phyloP scores from a whole-genome alignment of 2,797 vertebrate species.

The Gallirallus australis region DNA sequence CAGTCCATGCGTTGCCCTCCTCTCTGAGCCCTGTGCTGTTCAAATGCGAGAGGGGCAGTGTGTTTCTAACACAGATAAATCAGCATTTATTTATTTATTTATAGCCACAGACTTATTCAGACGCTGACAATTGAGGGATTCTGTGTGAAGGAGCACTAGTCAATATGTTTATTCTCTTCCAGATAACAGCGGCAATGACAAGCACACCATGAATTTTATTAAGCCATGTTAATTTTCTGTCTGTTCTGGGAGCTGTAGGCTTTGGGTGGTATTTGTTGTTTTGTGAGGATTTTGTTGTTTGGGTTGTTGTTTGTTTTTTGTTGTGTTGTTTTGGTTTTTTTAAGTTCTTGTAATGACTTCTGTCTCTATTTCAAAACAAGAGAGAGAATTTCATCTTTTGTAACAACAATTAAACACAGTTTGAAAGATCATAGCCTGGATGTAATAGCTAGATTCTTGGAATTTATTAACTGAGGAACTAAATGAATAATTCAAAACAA shows the following conservation, averaged over 20 bases:
- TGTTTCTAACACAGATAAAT: background rate
- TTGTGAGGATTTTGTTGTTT: background rate
- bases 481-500: conserved; percentile 28
- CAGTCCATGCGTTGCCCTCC: fast-evolving
- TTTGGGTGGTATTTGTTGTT: background rate
- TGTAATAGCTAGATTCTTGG: background rate
- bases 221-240: background rate
- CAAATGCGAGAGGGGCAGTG: background rate
- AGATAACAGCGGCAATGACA: background rate
- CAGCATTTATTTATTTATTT: background rate
- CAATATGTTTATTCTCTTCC: background rate
- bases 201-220: background rate
- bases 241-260: background rate
- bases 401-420: background rate
- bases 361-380: background rate
- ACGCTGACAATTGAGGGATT: background rate
- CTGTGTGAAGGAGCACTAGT: background rate
- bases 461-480: conserved; percentile 41
- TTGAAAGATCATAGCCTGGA: conserved; percentile 14
- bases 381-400: background rate
- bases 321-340: background rate
- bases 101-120: background rate
- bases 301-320: too few species aligned
- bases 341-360: background rate
- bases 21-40: background rate